Conservation (phyloP, 2,113 vertebrate species). For the Oryzias celebensis region DNA sequence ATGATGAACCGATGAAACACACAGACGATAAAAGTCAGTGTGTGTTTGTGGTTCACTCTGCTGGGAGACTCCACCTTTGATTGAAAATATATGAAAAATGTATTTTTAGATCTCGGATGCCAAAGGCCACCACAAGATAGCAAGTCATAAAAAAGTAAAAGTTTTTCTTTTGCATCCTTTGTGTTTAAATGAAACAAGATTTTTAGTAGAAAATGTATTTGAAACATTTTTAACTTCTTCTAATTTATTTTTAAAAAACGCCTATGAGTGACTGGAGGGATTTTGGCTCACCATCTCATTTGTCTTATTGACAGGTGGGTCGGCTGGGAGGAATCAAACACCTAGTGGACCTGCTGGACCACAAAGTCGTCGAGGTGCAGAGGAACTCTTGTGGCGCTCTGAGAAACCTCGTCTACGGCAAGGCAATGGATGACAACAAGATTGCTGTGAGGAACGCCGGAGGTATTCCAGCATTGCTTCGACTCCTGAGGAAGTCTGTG, state of each 20-base stretch:
- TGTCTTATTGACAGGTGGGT: slow-evolving; percentile 82
- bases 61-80: slow-evolving; percentile 7
- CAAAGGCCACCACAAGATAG: slow-evolving; percentile 15
- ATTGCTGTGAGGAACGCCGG: slow-evolving; percentile 92
- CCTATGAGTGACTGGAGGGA: no score
- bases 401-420: slow-evolving; percentile 94
- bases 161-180: neutral
- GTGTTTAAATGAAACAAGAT: neutral
- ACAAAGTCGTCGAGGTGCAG: slow-evolving; percentile 94
- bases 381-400: slow-evolving; percentile 93
- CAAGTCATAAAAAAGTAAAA: slow-evolving; percentile 7
- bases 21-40: slow-evolving; percentile 3
- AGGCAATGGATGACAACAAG: slow-evolving; percentile 96
- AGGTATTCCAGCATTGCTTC: slow-evolving; percentile 90
- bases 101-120: slow-evolving; percentile 11
- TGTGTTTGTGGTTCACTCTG: neutral
- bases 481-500: slow-evolving; percentile 89
- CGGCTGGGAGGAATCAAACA: slow-evolving; percentile 93
- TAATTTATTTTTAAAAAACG: no score
- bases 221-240: neutral
- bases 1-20: no score
- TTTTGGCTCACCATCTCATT: neutral
- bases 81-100: slow-evolving; percentile 8
- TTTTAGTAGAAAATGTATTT: neutral
- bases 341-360: slow-evolving; percentile 93